Base-by-base conservation (phyloP, 2,888 invertebrate genomes). In the Buathra laborator region DNA sequence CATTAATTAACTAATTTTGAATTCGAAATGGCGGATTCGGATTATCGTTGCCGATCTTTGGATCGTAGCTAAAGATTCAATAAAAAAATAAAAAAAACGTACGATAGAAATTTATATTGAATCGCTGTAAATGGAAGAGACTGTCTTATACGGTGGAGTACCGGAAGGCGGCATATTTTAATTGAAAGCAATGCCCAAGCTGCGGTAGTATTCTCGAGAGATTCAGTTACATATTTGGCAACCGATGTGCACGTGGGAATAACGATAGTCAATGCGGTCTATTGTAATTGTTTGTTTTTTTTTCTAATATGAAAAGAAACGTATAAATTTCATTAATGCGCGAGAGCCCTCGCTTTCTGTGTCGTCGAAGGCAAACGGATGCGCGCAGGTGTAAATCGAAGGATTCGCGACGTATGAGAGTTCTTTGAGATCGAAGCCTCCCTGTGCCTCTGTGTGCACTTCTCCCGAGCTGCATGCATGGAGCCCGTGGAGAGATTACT, bases 401-500 rank as follows among this genome's bases (percentile, higher is more conserved):
- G 74, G 48, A 48, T 64, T 64, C 48, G 4, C 10, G 14, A 14
- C 24, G 12, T 24, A 24, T 6, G 59, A 59, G 14, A 59, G 14
- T 24, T 59, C 59, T 59, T 5, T 2, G 32, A 32, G 32, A 24
- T 24, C 24, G 24, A 32, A 29, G 29, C 5, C 29, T 24, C 32
- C 12, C 56, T 4, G 16, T 37, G 48, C 75, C 19, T 75, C 64
- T 64, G 46, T 37, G 46, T 62, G 72, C 72, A 29, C 59, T 44
- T 29, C n/a, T 9, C n/a, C 32, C 19, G 64, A 75, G 64, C 48
- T 37, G 64, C 74, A 46, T 37, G 37, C 37, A 1, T 37, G 4
- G 14, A 59, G 59, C 59, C 32, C 19, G 29, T 0, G 24, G 62
- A 53, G 51, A 75, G 83, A 83, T 74, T 75, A 74, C 74, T 14